These are phyloP conservation scores for Resseliella maxima DNA, from an alignment of 2,888 invertebrate species.

Conservation along the genomic window DNA sequence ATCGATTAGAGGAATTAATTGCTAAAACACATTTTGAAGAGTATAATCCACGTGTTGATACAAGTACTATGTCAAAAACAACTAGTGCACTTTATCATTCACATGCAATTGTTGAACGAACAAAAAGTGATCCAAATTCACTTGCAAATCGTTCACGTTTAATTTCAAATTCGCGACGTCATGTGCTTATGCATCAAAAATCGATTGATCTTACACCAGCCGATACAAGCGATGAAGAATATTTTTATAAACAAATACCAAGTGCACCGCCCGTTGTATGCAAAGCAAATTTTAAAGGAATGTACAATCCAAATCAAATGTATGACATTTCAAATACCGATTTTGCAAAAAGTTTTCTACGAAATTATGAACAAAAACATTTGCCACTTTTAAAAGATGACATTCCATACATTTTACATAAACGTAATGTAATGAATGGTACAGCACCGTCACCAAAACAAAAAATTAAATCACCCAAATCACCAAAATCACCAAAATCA, in stretches of 20 bases:
- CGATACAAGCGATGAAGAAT: conserved; percentile 86
- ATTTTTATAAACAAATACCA: conserved; percentile 78
- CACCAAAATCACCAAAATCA: conserved; percentile 75
- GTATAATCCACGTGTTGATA: conserved; percentile 78
- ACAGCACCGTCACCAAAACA: conserved; percentile 73
- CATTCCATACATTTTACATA: conserved; percentile 86
- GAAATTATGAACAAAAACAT: conserved; percentile 73
- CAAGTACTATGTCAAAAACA: conserved; percentile 63
- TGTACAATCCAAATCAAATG: conserved; percentile 71
- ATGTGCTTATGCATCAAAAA: conserved; percentile 86
- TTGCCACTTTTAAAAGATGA: conserved; percentile 72
- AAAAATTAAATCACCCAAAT: conserved; percentile 70
- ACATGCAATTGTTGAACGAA: conserved; percentile 82
- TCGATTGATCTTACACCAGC: conserved; percentile 87
- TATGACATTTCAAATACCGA: conserved; percentile 69
- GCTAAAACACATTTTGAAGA: conserved; percentile 76
- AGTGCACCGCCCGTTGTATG: conserved; percentile 80
- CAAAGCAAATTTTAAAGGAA: conserved; percentile 63
- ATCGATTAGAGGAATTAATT: conserved; percentile 73
- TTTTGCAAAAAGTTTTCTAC: conserved; percentile 78
- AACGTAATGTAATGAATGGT: conserved; percentile 87
- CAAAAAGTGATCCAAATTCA: conserved; percentile 88
- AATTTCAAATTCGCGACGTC: conserved; percentile 79
- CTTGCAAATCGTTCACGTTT: conserved; percentile 78
- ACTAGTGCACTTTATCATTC: conserved; percentile 71